Base-by-base conservation (phyloP, 2,888 invertebrate genomes). In the Rhagonycha lutea region DNA sequence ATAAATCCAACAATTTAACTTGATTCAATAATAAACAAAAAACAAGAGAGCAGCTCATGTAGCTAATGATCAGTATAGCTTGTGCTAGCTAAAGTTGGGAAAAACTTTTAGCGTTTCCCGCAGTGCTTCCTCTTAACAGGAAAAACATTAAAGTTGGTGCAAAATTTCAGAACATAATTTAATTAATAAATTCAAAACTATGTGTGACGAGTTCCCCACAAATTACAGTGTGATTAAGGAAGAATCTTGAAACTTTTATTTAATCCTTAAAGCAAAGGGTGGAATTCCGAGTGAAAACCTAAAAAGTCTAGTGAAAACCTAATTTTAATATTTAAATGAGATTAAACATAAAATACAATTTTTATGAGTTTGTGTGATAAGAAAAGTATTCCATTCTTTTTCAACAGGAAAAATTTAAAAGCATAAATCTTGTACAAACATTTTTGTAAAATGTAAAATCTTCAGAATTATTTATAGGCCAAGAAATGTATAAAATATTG, bases 401-500 rank as follows among this genome's bases (percentile, higher is more conserved):
- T 26, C 18, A 65, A 65, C 63, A n/a, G 24, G 63, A 65, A 65
- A 65, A 65, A 65, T 65, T 65, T 26, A 65, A 47, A 65, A 65
- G n/a, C 63, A 65, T 65, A 65, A 65, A 65, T 65, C 63, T 65
- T 65, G 62, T 29, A 47, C 60, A 74, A 70, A 74, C 73, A 74
- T 71, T 61, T 26, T 61, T 72, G 65, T 47, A 69, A 61, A 68
- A 72, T 68, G 72, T 61, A 68, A 69, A 72, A 72, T 67, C 67
- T 67, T 68, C 23, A 14, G 47, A 72, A 68, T 75, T 72, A 72
- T 72, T 75, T 72, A 72, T 72, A 72, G 69, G 69, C 72, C 65
- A 70, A 28, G 73, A 72, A 65, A 68, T 32, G 63, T 72, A 71
- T 69, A 65, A 72, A 75, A 69, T 69, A 69, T 69, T 61, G 63